Evolutionary conservation across 1,140 invertebrate genomes (phyloP).

Genomic region (Ostrea denselamellosa): DNA sequence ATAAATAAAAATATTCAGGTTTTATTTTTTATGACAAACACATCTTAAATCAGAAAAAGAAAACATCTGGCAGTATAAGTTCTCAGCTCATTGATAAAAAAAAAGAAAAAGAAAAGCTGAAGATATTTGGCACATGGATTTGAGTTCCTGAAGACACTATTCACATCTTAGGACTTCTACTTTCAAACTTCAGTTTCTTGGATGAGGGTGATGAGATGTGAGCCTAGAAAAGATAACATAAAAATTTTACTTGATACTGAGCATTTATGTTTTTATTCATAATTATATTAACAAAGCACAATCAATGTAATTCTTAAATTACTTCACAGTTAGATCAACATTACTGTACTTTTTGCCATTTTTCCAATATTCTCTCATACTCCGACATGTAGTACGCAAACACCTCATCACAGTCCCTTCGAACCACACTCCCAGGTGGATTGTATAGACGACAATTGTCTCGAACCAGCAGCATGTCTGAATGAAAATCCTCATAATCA

Average conservation of each 20-base stretch:
- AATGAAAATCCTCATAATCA: slow-evolving; percentile 75
- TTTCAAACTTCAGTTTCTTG: slow-evolving; percentile 56
- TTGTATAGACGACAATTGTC: slow-evolving; percentile 78
- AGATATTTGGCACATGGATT: slow-evolving; percentile 3
- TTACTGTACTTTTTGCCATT: slow-evolving; percentile 68
- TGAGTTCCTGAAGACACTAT: background rate
- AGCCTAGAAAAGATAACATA: slow-evolving; percentile 27
- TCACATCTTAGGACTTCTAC: slow-evolving; percentile 47
- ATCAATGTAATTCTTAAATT: too few species aligned
- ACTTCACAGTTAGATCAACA: too few species aligned
- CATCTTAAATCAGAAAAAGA: background rate
- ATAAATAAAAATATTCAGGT: background rate
- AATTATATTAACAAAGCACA: too few species aligned
- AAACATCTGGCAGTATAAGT: background rate
- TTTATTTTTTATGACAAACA: background rate
- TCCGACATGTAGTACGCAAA: slow-evolving; percentile 76
- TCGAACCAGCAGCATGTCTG: slow-evolving; percentile 76
- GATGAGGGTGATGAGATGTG: slow-evolving; percentile 55
- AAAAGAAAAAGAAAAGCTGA: too few species aligned
- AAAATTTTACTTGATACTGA: background rate
- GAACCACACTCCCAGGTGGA: slow-evolving; percentile 73
- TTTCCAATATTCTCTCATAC: slow-evolving; percentile 73
- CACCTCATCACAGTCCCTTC: slow-evolving; percentile 77
- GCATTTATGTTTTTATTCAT: too few species aligned
- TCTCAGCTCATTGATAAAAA: background rate